A percentile compares a stretch with the other conserved stretches of the same genome.
phyloP scores from a whole-genome alignment of 2,888 invertebrate species.

The Drosophila phalerata region DNA sequence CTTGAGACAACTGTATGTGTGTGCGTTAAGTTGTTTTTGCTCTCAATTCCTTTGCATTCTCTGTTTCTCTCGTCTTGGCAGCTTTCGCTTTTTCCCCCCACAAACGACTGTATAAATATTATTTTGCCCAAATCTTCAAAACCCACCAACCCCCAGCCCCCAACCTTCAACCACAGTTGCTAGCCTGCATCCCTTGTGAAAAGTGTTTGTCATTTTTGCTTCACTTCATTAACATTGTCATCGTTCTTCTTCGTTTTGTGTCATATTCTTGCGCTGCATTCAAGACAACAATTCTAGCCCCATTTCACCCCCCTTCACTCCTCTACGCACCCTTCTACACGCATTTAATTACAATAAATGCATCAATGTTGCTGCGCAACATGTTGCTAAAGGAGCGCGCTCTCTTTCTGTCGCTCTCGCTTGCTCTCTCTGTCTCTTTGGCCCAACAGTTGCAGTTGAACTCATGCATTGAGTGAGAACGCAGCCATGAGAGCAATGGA shows the following conservation, averaged over 20 bases:
- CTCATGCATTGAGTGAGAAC: slow-evolving; percentile 7
- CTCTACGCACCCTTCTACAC: slow-evolving; percentile 6
- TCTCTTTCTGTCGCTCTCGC: slow-evolving; percentile 2
- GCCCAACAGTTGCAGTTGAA: slow-evolving; percentile 13
- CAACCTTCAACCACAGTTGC: not conserved
- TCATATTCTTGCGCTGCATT: slow-evolving; percentile 21
- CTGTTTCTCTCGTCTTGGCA: slow-evolving; percentile 12
- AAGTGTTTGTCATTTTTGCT: slow-evolving; percentile 13
- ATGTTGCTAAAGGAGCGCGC: slow-evolving; percentile 76
- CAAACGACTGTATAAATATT: slow-evolving; percentile 37
- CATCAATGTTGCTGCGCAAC: slow-evolving; percentile 56
- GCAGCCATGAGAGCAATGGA: not conserved
- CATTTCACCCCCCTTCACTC: not conserved
- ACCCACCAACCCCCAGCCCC: too few relatives aligned
- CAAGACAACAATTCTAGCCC: slow-evolving; percentile 8
- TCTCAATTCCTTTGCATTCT: slow-evolving; percentile 12
- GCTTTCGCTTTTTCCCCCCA: slow-evolving; percentile 51
- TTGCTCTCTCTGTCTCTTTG: not conserved
- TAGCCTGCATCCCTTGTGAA: not conserved
- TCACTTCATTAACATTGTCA: slow-evolving; percentile 58
- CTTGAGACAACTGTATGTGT: slow-evolving; percentile 43
- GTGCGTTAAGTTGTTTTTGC: slow-evolving; percentile 22
- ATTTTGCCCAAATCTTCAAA: slow-evolving; percentile 27
- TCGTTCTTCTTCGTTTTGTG: not conserved
- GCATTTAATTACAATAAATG: slow-evolving; percentile 54